A percentile compares a stretch with the other conserved stretches of the same genome.
These are phyloP conservation scores for Tetranychus truncatus DNA, from an alignment of 2,888 invertebrate genomes.

Conservation along the genomic window DNA sequence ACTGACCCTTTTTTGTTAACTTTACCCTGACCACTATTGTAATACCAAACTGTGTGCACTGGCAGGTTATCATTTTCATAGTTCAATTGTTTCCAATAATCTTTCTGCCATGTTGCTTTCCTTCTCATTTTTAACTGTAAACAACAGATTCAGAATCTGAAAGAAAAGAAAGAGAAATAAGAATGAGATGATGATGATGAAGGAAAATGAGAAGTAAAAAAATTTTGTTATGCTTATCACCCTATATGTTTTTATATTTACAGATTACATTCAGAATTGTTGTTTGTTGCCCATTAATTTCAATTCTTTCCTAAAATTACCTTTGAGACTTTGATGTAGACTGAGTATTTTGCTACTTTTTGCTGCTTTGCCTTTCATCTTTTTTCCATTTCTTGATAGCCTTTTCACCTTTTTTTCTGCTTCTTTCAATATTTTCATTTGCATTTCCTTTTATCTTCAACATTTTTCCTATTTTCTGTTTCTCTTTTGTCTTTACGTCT, in stretches of 20 bases:
- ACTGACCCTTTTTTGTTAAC: no score
- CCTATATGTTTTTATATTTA: neutral
- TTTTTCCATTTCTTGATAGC: neutral
- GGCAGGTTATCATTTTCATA: constrained; percentile 1
- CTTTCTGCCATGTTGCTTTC: neutral
- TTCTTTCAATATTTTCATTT: neutral
- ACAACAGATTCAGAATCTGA: neutral
- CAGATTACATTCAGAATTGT: neutral
- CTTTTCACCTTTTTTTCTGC: neutral
- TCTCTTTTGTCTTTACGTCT: neutral
- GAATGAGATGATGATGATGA: neutral
- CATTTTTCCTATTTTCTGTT: neutral
- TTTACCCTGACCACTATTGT: no score
- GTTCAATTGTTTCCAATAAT: neutral
- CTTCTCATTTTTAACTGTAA: neutral
- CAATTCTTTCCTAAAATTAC: neutral
- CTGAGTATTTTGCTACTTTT: neutral
- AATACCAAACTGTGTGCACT: neutral
- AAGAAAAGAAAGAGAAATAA: neutral
- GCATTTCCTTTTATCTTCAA: neutral
- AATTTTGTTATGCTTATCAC: neutral
- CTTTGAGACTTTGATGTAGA: neutral
- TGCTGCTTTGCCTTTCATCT: neutral
- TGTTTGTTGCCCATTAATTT: constrained; percentile 1
- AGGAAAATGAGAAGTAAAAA: neutral